These are phyloP conservation scores for Carcharodon carcharias DNA, from an alignment of 2,797 vertebrate species.

Conservation along the genomic window DNA sequence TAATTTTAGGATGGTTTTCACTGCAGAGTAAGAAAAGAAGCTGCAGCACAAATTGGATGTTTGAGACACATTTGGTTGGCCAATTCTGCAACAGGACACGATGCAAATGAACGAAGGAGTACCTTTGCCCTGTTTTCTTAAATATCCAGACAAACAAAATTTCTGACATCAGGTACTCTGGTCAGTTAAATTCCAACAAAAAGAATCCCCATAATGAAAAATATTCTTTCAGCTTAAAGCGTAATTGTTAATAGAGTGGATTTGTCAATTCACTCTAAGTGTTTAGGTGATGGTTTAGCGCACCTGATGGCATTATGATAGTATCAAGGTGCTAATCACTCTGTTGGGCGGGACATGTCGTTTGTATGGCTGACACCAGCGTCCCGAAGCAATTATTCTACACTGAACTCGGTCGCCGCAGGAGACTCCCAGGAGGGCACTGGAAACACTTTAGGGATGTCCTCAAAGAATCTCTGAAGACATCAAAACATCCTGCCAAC, in stretches of 20 bases:
- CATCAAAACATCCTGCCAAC: too few species aligned
- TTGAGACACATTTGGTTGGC: neutral
- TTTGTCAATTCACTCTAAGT: neutral
- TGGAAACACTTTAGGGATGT: too few species aligned
- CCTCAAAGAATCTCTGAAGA: too few species aligned
- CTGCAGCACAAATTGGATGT: neutral
- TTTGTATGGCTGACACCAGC: too few species aligned
- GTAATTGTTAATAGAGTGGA: neutral
- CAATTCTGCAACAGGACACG: neutral
- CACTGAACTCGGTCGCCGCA: too few species aligned
- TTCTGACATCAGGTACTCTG: neutral
- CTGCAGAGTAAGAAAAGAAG: neutral
- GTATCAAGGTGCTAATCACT: too few species aligned
- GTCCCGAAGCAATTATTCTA: too few species aligned
- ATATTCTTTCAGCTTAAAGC: neutral
- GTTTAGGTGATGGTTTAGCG: neutral
- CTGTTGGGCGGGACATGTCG: too few species aligned
- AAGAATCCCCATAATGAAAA: neutral
- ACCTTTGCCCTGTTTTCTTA: neutral
- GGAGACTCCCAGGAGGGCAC: too few species aligned
- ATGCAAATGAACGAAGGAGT: neutral
- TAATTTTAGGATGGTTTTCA: neutral
- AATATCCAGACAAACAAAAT: neutral
- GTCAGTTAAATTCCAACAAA: neutral
- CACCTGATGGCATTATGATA: neutral